These are phyloP conservation scores for Halcyon badia DNA, from an alignment of 2,797 vertebrate species.

Conservation along the genomic window DNA sequence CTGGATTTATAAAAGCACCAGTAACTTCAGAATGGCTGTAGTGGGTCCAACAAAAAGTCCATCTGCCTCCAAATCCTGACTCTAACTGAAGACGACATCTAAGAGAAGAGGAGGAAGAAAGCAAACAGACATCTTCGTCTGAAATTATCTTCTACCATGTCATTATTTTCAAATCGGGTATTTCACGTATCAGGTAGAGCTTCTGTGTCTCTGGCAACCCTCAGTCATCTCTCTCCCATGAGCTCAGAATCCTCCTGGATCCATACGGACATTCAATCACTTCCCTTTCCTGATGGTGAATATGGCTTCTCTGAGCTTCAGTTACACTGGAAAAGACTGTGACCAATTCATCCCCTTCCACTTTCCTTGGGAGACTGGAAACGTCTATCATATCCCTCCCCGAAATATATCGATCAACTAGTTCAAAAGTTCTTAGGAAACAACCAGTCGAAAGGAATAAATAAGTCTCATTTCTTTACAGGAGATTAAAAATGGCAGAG, in stretches of 20 bases:
- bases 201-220: not conserved
- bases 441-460: not conserved
- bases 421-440: not conserved
- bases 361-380: not conserved
- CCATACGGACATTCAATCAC: not conserved
- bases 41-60: not conserved
- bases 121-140: not conserved
- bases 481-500: not conserved
- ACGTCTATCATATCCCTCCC: not conserved
- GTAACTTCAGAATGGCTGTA: not conserved
- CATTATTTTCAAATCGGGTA: not conserved
- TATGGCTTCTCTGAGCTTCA: not conserved
- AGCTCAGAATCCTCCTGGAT: not conserved
- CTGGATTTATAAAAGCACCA: not conserved
- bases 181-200: not conserved
- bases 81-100: not conserved
- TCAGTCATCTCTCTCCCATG: not conserved
- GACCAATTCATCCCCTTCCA: not conserved
- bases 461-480: not conserved
- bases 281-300: not conserved
- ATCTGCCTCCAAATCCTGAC: not conserved
- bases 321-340: not conserved
- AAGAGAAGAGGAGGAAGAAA: not conserved
- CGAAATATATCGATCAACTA: not conserved
- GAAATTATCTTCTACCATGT: not conserved